phyloP scores from a whole-genome alignment of 2,113 vertebrate genomes.

The Girardinichthys multiradiatus region DNA sequence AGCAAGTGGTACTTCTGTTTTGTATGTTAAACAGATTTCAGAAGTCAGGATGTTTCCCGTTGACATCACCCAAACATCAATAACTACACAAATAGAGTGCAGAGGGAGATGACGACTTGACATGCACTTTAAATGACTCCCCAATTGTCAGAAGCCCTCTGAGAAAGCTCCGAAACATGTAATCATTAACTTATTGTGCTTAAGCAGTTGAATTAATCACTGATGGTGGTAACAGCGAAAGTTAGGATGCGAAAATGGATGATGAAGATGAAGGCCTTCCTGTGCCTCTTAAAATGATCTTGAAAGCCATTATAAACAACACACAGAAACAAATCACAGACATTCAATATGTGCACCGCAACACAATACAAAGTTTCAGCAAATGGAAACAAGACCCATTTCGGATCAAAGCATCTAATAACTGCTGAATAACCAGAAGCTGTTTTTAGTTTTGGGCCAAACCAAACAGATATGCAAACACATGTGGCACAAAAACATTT shows the following conservation, averaged over 20 bases:
- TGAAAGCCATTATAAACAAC: constrained; percentile 83
- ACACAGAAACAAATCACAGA: constrained; percentile 82
- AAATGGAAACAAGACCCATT: constrained; percentile 85
- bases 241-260: constrained; percentile 14
- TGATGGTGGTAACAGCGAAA: constrained; percentile 55
- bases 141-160: constrained; percentile 13
- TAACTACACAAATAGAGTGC: constrained; percentile 40
- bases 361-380: constrained; percentile 78
- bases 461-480: constrained; percentile 89
- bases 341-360: constrained; percentile 80
- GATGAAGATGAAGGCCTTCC: constrained; percentile 30
- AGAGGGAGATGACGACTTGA: constrained; percentile 32
- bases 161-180: constrained; percentile 23
- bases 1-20: constrained; percentile 62
- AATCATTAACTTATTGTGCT: constrained; percentile 30
- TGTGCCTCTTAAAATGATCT: constrained; percentile 75
- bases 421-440: constrained; percentile 86
- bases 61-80: constrained; percentile 66
- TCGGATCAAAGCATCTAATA: constrained; percentile 86
- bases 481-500: constrained; percentile 67
- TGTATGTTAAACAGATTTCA: constrained; percentile 48
- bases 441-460: constrained; percentile 85
- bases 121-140: constrained; percentile 38
- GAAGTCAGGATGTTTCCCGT: constrained; percentile 58
- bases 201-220: constrained; percentile 61